Percentiles rank a stretch among this genome's conserved stretches.
phyloP scores from a whole-genome alignment of 2,113 vertebrate species.

The Hemibagrus wyckioides region DNA sequence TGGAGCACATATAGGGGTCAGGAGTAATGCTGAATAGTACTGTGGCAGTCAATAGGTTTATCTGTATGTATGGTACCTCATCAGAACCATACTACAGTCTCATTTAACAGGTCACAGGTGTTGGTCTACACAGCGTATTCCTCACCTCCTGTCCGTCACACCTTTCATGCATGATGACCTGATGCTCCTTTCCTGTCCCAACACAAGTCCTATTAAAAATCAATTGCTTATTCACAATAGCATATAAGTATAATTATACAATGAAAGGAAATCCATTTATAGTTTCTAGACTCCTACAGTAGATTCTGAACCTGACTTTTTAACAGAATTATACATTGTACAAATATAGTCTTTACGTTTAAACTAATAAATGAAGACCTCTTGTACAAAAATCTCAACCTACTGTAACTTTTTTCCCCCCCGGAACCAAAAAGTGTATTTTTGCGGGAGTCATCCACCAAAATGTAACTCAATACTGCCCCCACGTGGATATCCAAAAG shows the following conservation, averaged over 20 bases:
- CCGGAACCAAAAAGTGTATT: background rate
- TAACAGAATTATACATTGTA: background rate
- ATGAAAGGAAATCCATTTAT: background rate
- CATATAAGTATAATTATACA: background rate
- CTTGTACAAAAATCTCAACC: background rate
- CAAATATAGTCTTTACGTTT: background rate
- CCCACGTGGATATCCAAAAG: conserved; percentile 33
- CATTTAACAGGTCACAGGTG: background rate
- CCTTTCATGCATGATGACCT: background rate
- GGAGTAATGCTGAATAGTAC: background rate
- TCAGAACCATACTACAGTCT: background rate
- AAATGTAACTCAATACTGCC: conserved; percentile 45
- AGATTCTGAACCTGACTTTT: background rate
- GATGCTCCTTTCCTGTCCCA: background rate
- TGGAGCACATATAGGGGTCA: background rate
- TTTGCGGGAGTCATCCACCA: background rate
- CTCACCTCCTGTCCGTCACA: background rate
- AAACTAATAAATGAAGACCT: background rate
- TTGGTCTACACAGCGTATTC: background rate
- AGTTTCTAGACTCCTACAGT: too few species aligned
- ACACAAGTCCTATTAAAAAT: background rate
- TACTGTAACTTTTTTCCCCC: too few species aligned
- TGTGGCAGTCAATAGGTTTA: background rate
- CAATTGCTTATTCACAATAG: background rate
- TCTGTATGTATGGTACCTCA: background rate